Evolutionary conservation across 1,140 invertebrate species (phyloP).

Genomic region (Phymorhynchus buccinoides): DNA sequence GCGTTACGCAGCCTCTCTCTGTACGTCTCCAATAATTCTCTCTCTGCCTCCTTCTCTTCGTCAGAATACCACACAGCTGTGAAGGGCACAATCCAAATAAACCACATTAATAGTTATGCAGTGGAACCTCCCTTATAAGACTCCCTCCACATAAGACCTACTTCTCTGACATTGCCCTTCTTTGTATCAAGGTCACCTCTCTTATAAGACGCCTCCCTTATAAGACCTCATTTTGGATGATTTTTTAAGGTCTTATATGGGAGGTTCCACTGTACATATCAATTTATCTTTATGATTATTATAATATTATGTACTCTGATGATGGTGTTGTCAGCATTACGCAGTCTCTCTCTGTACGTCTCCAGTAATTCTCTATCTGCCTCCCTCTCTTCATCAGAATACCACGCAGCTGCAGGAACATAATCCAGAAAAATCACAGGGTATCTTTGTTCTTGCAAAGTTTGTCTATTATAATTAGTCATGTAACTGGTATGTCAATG

Average conservation of each 20-base stretch:
- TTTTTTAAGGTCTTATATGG: too few species aligned
- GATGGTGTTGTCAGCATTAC: conserved; percentile 27
- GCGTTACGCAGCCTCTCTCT: not conserved
- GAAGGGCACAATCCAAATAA: not conserved
- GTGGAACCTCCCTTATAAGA: too few species aligned
- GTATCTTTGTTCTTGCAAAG: too few species aligned
- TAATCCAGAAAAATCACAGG: not conserved
- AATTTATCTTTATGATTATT: too few species aligned
- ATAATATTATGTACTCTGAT: too few species aligned
- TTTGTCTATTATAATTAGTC: too few species aligned
- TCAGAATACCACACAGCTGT: conserved; percentile 31
- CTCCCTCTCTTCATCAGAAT: conserved; percentile 20
- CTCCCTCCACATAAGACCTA: too few species aligned
- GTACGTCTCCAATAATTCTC: conserved; percentile 30
- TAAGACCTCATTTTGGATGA: too few species aligned
- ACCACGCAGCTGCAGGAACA: conserved; percentile 20
- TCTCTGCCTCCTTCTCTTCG: conserved; percentile 19
- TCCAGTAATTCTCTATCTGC: conserved; percentile 28
- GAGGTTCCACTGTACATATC: too few species aligned
- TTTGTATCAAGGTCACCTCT: too few species aligned
- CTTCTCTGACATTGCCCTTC: too few species aligned
- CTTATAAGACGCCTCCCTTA: too few species aligned
- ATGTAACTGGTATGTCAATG: not conserved
- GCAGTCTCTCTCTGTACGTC: conserved; percentile 8
- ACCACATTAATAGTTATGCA: not conserved